Percentiles rank a stretch among this genome's conserved stretches.
Conservation (phyloP, 2,113 vertebrate species). For the Phrynosoma platyrhinos region DNA sequence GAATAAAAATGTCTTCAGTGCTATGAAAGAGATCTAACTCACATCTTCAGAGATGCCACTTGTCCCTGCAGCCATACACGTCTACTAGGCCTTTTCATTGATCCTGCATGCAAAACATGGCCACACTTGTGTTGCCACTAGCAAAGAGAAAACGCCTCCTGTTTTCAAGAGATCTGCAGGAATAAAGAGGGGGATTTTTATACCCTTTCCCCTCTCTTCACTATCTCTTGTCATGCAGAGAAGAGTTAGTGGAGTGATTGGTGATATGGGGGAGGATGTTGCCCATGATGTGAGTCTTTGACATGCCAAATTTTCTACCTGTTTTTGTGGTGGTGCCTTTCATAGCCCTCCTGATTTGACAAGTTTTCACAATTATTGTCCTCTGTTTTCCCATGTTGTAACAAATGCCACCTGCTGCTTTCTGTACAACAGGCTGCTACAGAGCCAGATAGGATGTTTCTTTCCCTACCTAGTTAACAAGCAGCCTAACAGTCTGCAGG, state of each 20-base stretch:
- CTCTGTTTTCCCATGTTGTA: too few relatives aligned
- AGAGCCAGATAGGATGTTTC: too few relatives aligned
- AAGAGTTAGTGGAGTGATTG: too few relatives aligned
- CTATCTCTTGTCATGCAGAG: not conserved
- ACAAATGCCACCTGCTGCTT: not conserved
- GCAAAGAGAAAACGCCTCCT: conserved; percentile 3
- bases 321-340: not conserved
- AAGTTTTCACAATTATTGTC: too few relatives aligned
- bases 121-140: conserved; percentile 7
- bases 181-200: not conserved
- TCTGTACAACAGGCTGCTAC: too few relatives aligned
- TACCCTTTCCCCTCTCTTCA: not conserved
- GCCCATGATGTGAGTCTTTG: too few relatives aligned
- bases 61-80: conserved; percentile 30
- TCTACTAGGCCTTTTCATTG: conserved; percentile 42
- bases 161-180: conserved; percentile 4
- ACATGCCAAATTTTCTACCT: too few relatives aligned
- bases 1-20: conserved; percentile 64
- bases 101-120: conserved; percentile 19
- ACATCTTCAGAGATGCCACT: conserved; percentile 32
- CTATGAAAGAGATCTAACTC: conserved; percentile 54
- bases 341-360: too few relatives aligned
- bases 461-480: too few relatives aligned
- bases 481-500: not conserved
- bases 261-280: too few relatives aligned